Evolutionary conservation across 2,113 vertebrate genomes (phyloP).

Genomic region (Peucedramus taeniatus): DNA sequence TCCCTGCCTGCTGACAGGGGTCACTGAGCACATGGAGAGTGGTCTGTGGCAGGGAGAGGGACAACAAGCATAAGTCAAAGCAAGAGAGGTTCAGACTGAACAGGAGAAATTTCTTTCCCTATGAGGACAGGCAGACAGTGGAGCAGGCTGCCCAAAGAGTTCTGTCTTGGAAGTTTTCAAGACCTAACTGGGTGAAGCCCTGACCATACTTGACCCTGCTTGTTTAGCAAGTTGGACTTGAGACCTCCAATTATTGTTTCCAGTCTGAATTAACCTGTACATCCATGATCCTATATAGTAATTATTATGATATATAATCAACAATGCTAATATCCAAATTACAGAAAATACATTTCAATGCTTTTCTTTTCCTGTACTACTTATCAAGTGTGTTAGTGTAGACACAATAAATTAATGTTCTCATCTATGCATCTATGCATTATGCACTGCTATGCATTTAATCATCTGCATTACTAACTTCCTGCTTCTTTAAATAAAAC

Average conservation of each 20-base stretch:
- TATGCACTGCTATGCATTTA: neutral
- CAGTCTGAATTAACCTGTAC: neutral
- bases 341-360: rapidly evolving
- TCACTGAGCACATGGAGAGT: neutral
- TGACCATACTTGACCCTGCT: neutral
- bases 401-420: neutral
- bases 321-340: neutral
- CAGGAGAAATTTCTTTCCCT: neutral
- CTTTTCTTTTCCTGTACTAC: neutral
- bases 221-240: neutral
- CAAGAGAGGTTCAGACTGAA: neutral
- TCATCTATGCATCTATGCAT: neutral
- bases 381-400: neutral
- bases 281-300: neutral
- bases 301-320: neutral
- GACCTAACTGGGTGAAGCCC: neutral
- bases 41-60: rapidly evolving
- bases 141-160: neutral
- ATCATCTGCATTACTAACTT: neutral
- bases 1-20: no score
- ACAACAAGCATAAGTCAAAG: neutral
- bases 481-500: neutral
- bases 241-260: neutral
- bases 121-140: neutral
- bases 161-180: neutral